Evolutionary conservation across 2,113 vertebrate genomes (phyloP).

Genomic region (Nannobrachium achirus): DNA sequence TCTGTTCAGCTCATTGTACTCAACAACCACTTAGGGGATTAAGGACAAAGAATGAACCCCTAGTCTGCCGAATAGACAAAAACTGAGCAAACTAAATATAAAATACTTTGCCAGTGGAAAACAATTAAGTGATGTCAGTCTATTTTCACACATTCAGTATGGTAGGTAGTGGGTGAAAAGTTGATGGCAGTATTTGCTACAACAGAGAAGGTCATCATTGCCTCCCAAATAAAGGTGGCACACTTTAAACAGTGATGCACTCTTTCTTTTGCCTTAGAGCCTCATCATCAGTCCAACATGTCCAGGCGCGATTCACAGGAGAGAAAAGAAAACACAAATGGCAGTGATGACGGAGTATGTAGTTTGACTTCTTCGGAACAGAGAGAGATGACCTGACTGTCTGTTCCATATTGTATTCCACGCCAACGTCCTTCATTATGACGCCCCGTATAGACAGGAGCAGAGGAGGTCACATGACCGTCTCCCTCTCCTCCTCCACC

Average conservation of each 20-base stretch:
- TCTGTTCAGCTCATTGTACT: constrained; percentile 4
- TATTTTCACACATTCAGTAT: constrained; percentile 63
- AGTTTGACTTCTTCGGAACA: constrained; percentile 27
- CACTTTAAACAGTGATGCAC: constrained; percentile 40
- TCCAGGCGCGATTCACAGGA: constrained; percentile 62
- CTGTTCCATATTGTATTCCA: constrained; percentile 24
- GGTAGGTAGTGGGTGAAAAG: constrained; percentile 42
- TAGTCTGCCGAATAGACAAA: constrained; percentile 28
- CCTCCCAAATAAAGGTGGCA: constrained; percentile 15
- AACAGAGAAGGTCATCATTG: constrained; percentile 11
- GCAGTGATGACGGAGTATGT: constrained; percentile 40
- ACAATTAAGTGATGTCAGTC: constrained; percentile 33
- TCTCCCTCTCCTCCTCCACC: constrained; percentile 93
- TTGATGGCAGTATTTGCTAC: constrained; percentile 34
- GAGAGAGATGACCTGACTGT: constrained; percentile 30
- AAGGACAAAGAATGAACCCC: constrained; percentile 42
- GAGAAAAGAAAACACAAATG: constrained; percentile 47
- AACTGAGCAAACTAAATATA: constrained; percentile 22
- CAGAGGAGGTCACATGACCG: constrained; percentile 87
- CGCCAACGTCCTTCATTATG: constrained; percentile 4
- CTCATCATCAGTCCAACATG: constrained; percentile 33
- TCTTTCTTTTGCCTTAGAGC: constrained; percentile 33
- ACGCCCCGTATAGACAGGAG: not conserved
- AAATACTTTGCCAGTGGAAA: constrained; percentile 46
- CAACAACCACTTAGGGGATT: constrained; percentile 31